phyloP scores from a whole-genome alignment of 2,113 vertebrate genomes.

The Pseudopodoces humilis region DNA sequence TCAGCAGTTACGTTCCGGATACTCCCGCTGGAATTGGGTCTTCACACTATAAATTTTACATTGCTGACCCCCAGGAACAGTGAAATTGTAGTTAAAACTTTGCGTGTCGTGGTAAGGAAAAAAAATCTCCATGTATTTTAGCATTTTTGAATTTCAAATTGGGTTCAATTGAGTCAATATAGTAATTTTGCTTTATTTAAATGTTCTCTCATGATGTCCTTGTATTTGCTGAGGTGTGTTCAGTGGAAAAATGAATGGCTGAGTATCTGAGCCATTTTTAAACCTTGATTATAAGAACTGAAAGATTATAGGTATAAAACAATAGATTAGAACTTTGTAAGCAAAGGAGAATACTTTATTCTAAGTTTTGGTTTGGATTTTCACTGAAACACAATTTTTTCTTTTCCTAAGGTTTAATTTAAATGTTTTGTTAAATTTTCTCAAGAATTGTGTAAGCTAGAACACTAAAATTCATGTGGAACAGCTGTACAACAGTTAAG shows the following conservation, averaged over 20 bases:
- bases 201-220: accelerated
- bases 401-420: background rate
- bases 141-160: background rate
- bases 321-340: background rate
- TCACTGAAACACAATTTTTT: background rate
- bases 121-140: background rate
- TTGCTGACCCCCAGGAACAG: conserved; percentile 36
- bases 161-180: background rate
- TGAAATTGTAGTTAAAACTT: conserved; percentile 81
- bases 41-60: conserved; percentile 85
- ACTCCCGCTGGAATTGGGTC: conserved; percentile 83
- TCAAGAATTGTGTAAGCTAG: background rate
- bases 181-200: background rate
- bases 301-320: background rate
- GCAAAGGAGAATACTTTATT: background rate
- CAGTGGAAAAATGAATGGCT: background rate
- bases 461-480: background rate
- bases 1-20: conserved; percentile 75
- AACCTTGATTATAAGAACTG: background rate
- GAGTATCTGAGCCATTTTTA: background rate
- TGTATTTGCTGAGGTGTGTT: background rate
- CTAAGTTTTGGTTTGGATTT: background rate
- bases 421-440: background rate
- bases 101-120: conserved; percentile 85
- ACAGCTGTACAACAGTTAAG: background rate